phyloP scores from a whole-genome alignment of 2,113 vertebrate species.

The Dasyurus viverrinus region DNA sequence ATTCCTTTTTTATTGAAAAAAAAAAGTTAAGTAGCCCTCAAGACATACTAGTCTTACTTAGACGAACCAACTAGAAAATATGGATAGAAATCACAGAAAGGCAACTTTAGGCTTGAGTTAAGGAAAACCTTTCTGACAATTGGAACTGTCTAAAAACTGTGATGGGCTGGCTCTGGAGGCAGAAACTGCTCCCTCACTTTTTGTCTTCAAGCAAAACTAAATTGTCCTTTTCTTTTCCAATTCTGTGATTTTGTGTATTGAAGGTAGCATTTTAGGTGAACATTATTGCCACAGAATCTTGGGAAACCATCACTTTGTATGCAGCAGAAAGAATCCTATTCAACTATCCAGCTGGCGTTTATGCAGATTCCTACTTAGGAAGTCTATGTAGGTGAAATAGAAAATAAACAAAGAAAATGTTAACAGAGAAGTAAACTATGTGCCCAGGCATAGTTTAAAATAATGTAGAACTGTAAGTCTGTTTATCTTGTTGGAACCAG shows the following conservation, averaged over 20 bases:
- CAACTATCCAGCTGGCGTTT: background rate
- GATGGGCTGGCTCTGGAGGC: conserved; percentile 4
- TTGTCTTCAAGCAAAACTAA: background rate
- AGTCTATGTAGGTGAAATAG: conserved; percentile 53
- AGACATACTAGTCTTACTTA: background rate
- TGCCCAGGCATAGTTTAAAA: conserved; percentile 59
- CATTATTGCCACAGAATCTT: conserved; percentile 37
- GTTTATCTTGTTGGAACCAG: conserved; percentile 62
- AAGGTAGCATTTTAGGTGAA: background rate
- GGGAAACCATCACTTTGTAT: conserved; percentile 29
- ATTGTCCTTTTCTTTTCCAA: background rate
- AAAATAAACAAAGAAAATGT: conserved; percentile 66
- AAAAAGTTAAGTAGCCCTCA: background rate
- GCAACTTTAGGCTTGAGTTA: background rate
- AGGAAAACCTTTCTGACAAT: background rate
- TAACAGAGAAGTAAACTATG: conserved; percentile 68
- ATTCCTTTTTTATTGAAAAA: background rate
- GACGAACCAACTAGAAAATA: background rate
- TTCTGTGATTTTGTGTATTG: conserved; percentile 38
- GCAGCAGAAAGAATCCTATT: background rate
- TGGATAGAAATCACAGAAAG: background rate
- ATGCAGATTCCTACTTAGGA: conserved; percentile 47
- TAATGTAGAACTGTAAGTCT: conserved; percentile 50
- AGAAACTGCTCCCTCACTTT: background rate
- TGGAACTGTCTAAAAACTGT: background rate